Conservation (phyloP, 2,797 vertebrate species). For the Falco peregrinus region DNA sequence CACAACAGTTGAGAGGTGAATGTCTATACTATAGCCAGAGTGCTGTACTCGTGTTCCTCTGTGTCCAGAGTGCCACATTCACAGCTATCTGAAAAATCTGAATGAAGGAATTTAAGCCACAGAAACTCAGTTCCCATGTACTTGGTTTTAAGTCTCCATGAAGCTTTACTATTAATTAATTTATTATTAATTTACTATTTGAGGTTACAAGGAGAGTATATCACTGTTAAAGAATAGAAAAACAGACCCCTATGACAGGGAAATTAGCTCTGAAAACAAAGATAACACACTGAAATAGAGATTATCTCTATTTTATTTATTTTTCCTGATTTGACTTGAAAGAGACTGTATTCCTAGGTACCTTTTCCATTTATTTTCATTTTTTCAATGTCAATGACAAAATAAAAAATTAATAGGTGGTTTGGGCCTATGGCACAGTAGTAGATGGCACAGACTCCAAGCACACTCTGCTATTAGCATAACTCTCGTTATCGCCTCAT, state of each 20-base stretch:
- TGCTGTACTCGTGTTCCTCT: rapidly evolving
- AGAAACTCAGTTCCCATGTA: neutral
- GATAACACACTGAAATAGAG: neutral
- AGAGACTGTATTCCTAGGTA: neutral
- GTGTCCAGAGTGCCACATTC: neutral
- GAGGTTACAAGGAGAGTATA: slow-evolving; percentile 1
- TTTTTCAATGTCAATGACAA: neutral
- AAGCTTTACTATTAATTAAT: neutral
- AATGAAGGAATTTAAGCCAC: neutral
- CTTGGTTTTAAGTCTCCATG: neutral
- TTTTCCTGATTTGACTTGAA: neutral
- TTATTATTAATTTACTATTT: neutral
- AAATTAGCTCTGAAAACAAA: neutral
- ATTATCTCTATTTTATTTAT: neutral
- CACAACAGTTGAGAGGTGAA: neutral
- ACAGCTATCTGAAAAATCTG: neutral
- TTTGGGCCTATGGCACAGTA: neutral
- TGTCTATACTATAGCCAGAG: neutral
- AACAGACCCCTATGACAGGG: neutral
- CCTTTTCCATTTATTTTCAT: neutral
- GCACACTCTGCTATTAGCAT: neutral
- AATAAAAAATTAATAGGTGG: neutral
- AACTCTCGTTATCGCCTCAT: neutral
- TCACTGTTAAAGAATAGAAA: neutral
- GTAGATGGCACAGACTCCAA: neutral